Conservation (phyloP, 35 echinoderm and acorn worm species). For the Chiridota heheva region DNA sequence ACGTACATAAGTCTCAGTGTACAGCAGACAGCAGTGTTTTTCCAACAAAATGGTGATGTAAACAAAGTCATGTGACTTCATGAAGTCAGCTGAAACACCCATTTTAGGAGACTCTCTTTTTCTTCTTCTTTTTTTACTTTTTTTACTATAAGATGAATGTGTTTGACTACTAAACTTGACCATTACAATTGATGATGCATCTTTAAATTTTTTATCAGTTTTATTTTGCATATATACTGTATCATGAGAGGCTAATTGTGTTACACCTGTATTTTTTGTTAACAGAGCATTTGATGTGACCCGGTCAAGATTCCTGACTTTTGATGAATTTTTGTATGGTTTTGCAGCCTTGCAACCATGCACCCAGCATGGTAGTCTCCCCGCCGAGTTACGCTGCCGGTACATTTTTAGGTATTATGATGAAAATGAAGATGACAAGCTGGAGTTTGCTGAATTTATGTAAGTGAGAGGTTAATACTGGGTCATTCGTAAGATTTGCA, state of each 20-base stretch:
- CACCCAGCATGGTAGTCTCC: slow-evolving; percentile 70
- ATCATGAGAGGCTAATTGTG: neutral
- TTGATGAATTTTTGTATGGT: slow-evolving; percentile 77
- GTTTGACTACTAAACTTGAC: neutral
- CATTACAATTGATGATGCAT: neutral
- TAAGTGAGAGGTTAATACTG: slow-evolving; percentile 15
- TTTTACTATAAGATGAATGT: neutral
- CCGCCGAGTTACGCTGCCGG: slow-evolving; percentile 74
- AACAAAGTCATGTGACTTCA: neutral
- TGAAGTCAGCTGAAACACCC: neutral
- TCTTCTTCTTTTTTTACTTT: neutral
- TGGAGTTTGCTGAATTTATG: slow-evolving; percentile 84
- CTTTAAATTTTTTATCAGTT: neutral
- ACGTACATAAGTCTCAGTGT: too few relatives aligned
- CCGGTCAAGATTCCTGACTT: slow-evolving; percentile 42
- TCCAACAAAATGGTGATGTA: neutral
- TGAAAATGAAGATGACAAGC: slow-evolving; percentile 54
- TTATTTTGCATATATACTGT: neutral
- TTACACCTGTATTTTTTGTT: neutral
- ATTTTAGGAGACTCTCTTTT: neutral
- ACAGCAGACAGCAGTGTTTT: neutral
- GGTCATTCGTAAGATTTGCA: too few relatives aligned
- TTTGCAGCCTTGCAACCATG: slow-evolving; percentile 82
- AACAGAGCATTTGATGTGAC: slow-evolving; percentile 74
- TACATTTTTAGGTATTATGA: slow-evolving; percentile 94